Percentiles rank a stretch among this genome's conserved stretches.
phyloP scores from a whole-genome alignment of 2,797 vertebrate species.

The Pantherophis vulpinus region DNA sequence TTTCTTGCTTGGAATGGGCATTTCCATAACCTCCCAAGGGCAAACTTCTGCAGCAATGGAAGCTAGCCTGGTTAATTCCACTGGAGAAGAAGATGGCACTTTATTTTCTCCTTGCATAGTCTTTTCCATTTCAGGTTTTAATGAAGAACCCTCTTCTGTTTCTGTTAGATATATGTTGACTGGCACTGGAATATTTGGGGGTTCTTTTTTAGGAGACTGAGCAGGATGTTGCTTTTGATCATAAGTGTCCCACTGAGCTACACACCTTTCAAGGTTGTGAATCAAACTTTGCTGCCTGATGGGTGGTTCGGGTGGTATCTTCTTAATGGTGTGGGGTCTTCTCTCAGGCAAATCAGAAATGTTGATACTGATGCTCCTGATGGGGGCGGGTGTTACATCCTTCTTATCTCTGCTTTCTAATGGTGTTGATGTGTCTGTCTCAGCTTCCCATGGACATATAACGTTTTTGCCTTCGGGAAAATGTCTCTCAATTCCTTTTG shows the following conservation, averaged over 20 bases:
- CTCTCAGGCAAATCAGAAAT: conserved; percentile 28
- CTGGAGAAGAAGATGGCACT: accelerated
- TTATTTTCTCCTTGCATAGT: not conserved
- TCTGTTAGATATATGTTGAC: conserved; percentile 52
- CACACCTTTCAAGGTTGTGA: conserved; percentile 12
- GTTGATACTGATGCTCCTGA: conserved; percentile 67
- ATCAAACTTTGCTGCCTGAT: conserved; percentile 66
- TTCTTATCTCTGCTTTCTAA: conserved; percentile 70
- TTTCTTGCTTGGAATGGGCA: conserved; percentile 23
- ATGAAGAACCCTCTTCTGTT: conserved; percentile 32
- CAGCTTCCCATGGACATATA: conserved; percentile 68
- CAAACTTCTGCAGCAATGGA: conserved; percentile 39
- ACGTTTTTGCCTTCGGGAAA: conserved; percentile 68
- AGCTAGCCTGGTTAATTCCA: accelerated
- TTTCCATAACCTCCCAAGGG: conserved; percentile 57
- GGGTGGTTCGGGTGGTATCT: conserved; percentile 36
- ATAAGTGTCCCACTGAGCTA: conserved; percentile 64
- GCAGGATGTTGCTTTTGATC: not conserved
- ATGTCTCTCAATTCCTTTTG: conserved; percentile 65
- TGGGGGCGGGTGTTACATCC: conserved; percentile 76
- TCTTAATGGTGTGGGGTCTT: conserved; percentile 48
- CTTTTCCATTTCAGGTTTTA: conserved; percentile 40
- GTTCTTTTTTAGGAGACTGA: accelerated
- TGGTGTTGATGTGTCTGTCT: conserved; percentile 31
- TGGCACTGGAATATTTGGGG: not conserved